Conservation (phyloP, 2,888 invertebrate genomes). For the Bruchidius siliquastri region DNA sequence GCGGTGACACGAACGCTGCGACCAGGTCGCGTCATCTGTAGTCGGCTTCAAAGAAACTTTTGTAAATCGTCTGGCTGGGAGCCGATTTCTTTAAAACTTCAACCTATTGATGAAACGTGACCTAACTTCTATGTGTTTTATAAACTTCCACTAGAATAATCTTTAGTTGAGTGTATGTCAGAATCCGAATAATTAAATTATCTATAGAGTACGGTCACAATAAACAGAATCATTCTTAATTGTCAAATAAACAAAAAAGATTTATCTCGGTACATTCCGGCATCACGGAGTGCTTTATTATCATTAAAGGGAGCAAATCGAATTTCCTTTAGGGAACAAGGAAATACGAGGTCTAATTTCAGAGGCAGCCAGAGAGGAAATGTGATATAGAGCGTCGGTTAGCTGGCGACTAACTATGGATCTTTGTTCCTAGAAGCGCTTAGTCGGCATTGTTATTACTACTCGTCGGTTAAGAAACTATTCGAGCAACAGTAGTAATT, state of each 20-base stretch:
- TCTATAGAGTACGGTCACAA: neutral
- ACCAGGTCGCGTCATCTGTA: no score
- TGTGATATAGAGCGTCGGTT: neutral
- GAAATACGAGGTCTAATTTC: neutral
- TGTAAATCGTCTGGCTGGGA: no score
- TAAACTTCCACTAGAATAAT: no score
- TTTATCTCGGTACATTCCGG: neutral
- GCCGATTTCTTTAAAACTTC: no score
- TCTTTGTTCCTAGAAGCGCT: neutral
- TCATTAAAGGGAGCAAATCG: neutral
- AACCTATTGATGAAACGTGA: no score
- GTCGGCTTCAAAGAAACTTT: no score
- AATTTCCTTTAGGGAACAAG: neutral
- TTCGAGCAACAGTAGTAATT: neutral
- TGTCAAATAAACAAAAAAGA: neutral
- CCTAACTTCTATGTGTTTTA: no score
- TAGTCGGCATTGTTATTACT: neutral
- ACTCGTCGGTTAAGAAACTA: neutral
- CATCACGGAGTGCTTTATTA: neutral
- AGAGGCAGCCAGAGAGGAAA: neutral
- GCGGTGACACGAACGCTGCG: no score
- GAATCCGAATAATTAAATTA: neutral
- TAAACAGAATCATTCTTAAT: neutral
- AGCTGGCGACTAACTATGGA: neutral
- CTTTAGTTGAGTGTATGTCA: neutral